These are phyloP conservation scores for Mechanitis mazaeus DNA, from an alignment of 2,888 invertebrate genomes.

Conservation along the genomic window DNA sequence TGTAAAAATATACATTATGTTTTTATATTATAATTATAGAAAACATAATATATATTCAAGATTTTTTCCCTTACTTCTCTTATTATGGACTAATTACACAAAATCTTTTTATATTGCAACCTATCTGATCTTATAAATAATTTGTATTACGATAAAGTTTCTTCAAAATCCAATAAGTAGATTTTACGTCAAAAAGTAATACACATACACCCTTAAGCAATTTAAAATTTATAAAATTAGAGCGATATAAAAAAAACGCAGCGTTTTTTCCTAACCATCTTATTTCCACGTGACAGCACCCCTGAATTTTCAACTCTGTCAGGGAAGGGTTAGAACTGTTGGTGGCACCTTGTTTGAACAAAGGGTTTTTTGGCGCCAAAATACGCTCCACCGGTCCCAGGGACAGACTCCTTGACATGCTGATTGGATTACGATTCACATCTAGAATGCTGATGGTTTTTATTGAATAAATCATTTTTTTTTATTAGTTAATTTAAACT, in stretches of 20 bases:
- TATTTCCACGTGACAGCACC: conserved; percentile 23
- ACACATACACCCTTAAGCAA: neutral
- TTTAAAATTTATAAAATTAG: no score
- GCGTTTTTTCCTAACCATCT: conserved; percentile 22
- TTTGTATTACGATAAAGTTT: no score
- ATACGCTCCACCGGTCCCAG: conserved; percentile 25
- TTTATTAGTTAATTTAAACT: neutral
- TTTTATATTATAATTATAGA: no score
- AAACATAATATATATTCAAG: no score
- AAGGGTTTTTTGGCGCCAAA: conserved; percentile 57
- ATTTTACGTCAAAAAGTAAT: no score
- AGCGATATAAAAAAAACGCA: conserved; percentile 20
- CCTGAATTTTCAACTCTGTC: conserved; percentile 67
- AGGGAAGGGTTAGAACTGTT: conserved; percentile 65
- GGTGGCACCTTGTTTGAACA: conserved; percentile 65
- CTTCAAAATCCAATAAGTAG: no score
- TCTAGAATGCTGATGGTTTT: conserved; percentile 35
- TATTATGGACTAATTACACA: no score
- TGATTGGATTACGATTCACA: conserved; percentile 64
- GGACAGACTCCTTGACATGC: conserved; percentile 42
- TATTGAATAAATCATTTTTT: conserved; percentile 7
- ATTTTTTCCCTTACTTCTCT: no score
- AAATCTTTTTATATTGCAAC: no score
- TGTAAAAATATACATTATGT: no score
- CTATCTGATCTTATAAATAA: no score